phyloP scores from a whole-genome alignment of 2,888 invertebrate species.

The Erebia ligea region DNA sequence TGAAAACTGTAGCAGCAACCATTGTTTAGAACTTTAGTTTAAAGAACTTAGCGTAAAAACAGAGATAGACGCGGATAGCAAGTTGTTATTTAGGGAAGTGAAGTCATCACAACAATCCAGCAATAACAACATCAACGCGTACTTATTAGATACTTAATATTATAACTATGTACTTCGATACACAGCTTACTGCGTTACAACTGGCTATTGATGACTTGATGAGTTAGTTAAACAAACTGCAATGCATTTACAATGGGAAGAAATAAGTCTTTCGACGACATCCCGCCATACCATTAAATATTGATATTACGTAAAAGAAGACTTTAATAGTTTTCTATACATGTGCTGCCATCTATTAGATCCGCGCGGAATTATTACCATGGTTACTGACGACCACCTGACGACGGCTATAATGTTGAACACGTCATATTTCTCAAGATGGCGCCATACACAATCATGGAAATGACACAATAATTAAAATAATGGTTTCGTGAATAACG shows the following conservation, averaged over 20 bases:
- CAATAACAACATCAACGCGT: too few species aligned
- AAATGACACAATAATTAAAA: background rate
- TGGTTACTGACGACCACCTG: background rate
- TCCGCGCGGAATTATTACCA: background rate
- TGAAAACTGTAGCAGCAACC: too few species aligned
- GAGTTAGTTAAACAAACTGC: background rate
- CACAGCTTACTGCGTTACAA: too few species aligned
- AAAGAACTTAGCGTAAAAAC: too few species aligned
- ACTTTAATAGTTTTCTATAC: background rate
- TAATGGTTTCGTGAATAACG: background rate
- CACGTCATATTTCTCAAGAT: background rate
- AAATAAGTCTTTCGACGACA: slow-evolving; percentile 13
- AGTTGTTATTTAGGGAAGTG: too few species aligned
- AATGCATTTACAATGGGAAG: slow-evolving; percentile 6
- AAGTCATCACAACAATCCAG: too few species aligned
- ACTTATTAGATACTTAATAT: too few species aligned
- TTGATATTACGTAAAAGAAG: background rate
- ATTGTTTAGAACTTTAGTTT: too few species aligned
- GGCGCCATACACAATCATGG: slow-evolving; percentile 1
- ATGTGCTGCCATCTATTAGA: slow-evolving; percentile 21
- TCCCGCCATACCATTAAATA: background rate
- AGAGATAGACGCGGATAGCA: too few species aligned
- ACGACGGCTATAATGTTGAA: background rate
- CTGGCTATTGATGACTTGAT: too few species aligned
- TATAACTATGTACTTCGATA: too few species aligned